Conservation (phyloP, 2,113 vertebrate species). For the Triplophysa siluroides region DNA sequence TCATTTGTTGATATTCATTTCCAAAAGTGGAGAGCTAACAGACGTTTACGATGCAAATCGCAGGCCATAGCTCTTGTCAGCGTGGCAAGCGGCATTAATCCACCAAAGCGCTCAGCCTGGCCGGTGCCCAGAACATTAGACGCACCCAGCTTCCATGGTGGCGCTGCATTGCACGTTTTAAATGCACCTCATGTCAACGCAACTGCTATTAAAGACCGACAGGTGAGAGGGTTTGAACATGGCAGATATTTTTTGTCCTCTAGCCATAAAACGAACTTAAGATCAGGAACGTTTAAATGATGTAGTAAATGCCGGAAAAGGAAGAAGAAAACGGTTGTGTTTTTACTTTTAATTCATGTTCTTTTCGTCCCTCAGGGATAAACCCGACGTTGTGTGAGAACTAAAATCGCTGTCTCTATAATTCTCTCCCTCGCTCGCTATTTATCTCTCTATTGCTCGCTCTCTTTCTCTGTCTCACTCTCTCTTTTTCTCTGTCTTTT, state of each 20-base stretch:
- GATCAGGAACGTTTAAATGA: conserved; percentile 15
- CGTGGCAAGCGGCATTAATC: conserved; percentile 67
- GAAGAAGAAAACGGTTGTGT: conserved; percentile 25
- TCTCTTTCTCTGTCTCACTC: conserved; percentile 6
- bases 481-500: conserved; percentile 50
- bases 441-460: conserved; percentile 39
- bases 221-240: neutral
- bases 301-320: conserved; percentile 3
- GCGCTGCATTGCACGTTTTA: conserved; percentile 57
- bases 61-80: conserved; percentile 65
- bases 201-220: conserved; percentile 51
- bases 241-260: conserved; percentile 39
- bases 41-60: conserved; percentile 75
- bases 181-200: conserved; percentile 25
- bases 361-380: conserved; percentile 69
- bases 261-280: neutral
- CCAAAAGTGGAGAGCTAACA: conserved; percentile 71
- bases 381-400: conserved; percentile 64
- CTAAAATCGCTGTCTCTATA: conserved; percentile 68
- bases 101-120: conserved; percentile 66
- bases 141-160: conserved; percentile 57
- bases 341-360: conserved; percentile 66
- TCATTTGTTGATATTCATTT: conserved; percentile 71
- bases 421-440: conserved; percentile 46
- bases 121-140: conserved; percentile 57